These are phyloP conservation scores for Bolborhynchus lineola DNA, from an alignment of 2,113 vertebrate genomes.

Conservation along the genomic window DNA sequence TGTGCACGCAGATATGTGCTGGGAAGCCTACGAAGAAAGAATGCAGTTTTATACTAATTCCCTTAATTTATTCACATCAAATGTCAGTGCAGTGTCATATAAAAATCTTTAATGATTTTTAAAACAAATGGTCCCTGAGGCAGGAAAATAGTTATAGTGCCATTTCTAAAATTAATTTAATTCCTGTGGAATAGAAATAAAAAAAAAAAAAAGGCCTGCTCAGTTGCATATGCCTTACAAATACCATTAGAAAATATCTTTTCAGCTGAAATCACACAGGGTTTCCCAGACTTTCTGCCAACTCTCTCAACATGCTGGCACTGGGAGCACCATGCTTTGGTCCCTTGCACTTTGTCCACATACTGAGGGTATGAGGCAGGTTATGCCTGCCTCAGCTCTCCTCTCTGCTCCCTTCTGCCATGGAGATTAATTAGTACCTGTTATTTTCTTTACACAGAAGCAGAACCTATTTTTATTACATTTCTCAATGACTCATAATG, in stretches of 20 bases:
- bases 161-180: slow-evolving; percentile 75
- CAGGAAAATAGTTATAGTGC: slow-evolving; percentile 71
- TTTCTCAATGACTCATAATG: slow-evolving; percentile 38
- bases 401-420: background rate
- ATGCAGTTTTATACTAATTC: slow-evolving; percentile 62
- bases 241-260: slow-evolving; percentile 23
- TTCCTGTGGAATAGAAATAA: slow-evolving; percentile 63
- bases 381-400: background rate
- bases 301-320: background rate
- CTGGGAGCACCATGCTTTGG: background rate
- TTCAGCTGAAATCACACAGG: background rate
- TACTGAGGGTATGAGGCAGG: background rate
- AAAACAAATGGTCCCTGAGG: slow-evolving; percentile 74
- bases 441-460: slow-evolving; percentile 19
- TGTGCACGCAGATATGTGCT: background rate
- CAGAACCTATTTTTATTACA: slow-evolving; percentile 24
- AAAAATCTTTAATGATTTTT: slow-evolving; percentile 75
- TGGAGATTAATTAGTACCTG: background rate
- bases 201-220: slow-evolving; percentile 8
- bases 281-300: background rate
- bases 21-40: slow-evolving; percentile 7
- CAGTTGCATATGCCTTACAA: slow-evolving; percentile 28
- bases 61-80: slow-evolving; percentile 74
- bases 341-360: background rate
- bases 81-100: slow-evolving; percentile 72